Base-by-base conservation (phyloP, 2,888 invertebrate species). In the Achlya flavicornis region DNA sequence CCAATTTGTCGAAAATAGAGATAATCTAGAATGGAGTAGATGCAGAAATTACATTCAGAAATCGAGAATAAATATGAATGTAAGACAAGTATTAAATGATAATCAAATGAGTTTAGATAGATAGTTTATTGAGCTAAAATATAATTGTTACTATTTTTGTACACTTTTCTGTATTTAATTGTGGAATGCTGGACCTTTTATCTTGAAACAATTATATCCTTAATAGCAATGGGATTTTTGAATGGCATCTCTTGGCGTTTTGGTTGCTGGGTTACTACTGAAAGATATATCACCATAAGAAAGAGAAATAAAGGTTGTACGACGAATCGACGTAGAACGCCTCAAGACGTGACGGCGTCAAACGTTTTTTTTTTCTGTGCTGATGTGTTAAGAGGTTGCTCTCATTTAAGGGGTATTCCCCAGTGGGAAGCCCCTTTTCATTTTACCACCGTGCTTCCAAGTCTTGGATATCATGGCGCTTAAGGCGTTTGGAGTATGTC, bases 21-120 rank as follows among this genome's bases (percentile, higher is more conserved):
- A 87, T 59, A 68, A 77, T 65, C 57, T 76, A 26, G 80, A 91
- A 78, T 96, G 96, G 96, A 78, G 80, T 65, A 91, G 89, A 4
- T 96, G 95, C 80, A 83, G 89, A 26, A 84, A 91, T 61, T 98
- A 97, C 87, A 88, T 97, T 58, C 86, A 91, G 62, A 93, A 94
- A 75, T 96, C 97, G 43, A 95, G 99, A 82, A 97, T 99, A 64
- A 99, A 99, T 93, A 95, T 99, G 72, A 99, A 99, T 94, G 96
- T 99, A 8, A 93, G 99, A 81, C 99, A 99, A 93, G 98, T 99
- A 46, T 91, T 98, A 78, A 93, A 94, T 84, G 88, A 93, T 76
- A 95, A 94, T 67, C 95, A 96, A 75, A 89, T 71, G 63, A 82
- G 80, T 79, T 86, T 95, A 76, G 70, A 65, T 66, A 78, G 12